Evolutionary conservation across 2,113 vertebrate species (phyloP), one percentile per base, ranked within the genome.

Genomic region (Pycnonotus jocosus): DNA sequence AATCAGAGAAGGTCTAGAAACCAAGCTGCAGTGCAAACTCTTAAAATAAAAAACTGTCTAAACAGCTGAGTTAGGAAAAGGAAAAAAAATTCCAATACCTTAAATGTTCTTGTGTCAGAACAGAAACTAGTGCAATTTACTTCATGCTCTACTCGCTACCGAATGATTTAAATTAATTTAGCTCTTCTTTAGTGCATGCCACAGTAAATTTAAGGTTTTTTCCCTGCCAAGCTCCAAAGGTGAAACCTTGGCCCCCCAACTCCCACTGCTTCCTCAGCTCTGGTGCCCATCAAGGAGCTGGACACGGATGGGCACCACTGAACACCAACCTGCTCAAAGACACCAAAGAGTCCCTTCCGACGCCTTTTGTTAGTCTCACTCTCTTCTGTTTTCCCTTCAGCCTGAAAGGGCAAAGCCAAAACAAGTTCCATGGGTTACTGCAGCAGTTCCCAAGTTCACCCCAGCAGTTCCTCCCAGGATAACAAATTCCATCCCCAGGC

Each of bases 341-440:
- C 98, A 86, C 94, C 93, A 50, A 85, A 69, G 58, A 97, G 90
- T 65, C 98, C 98, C 90, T 97, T 99, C 60, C 99, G 97, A 91
- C 99, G 98, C 88, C 99, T 98, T 97, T 99, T 99, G 97, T 98
- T 98, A 79, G 97, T 97, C 78, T 99, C 99, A 1, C 97, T 98
- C 85, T 98, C 98, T 35, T 99, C 98, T 0, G 78, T 88, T 81
- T 98, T 99, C 94, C 98, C 98, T 82, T 99, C 99, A 93, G 98
- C 98, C 99, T 99, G 94, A 69, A 97, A 94, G 0, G 10, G 40
- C 18, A 89, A 88, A 95, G 68, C 12, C 81, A 92, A 93, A 78
- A 79, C 47, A 94, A 72, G 28, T 22, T 72, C 57, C 19, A 10
- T 7, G 9, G 50, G 61, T 84, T 72, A 88, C 30, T 71, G 58